Conservation (phyloP, 2,888 invertebrate species). For the Calliopum simillimum region DNA sequence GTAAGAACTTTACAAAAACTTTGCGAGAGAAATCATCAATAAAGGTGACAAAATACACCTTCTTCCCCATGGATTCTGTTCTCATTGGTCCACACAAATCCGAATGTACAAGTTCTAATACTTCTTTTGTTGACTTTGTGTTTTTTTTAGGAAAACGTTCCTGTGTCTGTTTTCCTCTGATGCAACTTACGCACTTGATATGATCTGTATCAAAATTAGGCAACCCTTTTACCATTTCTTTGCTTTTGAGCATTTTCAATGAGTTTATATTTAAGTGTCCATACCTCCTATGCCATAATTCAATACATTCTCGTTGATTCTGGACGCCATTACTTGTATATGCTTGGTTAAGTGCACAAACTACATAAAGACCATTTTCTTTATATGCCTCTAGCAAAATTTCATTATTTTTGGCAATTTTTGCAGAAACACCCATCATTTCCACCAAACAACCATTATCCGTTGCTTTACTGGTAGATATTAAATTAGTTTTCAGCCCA, state of each 20-base stretch:
- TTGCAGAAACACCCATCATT: not conserved
- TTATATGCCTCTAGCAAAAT: conserved; percentile 23
- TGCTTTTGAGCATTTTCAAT: conserved; percentile 22
- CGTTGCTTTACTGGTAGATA: not conserved
- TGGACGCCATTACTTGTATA: not conserved
- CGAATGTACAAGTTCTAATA: too few species aligned
- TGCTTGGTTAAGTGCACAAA: conserved; percentile 19
- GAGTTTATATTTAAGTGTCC: conserved; percentile 32
- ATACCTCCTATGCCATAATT: conserved; percentile 35
- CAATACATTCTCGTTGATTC: conserved; percentile 10
- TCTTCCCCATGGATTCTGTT: conserved; percentile 35
- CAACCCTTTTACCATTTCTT: conserved; percentile 35
- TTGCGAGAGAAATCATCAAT: conserved; percentile 35
- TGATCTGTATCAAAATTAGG: conserved; percentile 22
- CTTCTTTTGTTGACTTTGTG: too few species aligned
- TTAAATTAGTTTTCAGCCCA: not conserved
- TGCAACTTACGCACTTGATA: conserved; percentile 29
- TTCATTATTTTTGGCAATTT: conserved; percentile 1
- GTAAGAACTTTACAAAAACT: conserved; percentile 1
- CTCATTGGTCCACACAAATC: conserved; percentile 17
- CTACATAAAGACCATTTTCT: conserved; percentile 13
- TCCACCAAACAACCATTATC: not conserved
- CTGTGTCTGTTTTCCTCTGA: conserved; percentile 34
- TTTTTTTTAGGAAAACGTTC: too few species aligned
- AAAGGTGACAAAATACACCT: conserved; percentile 42